Evolutionary conservation across 1,140 invertebrate genomes (phyloP), one percentile per base, ranked within the genome.

Genomic region (Phortica variegata): DNA sequence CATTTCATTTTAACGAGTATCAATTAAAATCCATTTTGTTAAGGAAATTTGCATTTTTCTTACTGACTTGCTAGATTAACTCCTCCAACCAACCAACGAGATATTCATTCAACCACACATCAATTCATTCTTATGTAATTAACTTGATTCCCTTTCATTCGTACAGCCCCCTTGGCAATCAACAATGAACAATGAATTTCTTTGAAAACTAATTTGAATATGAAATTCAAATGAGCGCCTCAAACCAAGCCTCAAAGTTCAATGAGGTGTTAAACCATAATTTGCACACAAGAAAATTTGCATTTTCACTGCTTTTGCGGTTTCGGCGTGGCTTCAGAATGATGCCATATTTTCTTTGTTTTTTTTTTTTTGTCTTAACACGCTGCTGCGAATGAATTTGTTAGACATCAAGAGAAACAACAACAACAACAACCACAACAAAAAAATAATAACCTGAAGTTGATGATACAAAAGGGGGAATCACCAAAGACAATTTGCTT

Each of bases 251-350:
- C 37, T 18, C 37, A 40, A 61, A 56, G 69, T 73, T 73, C 70
- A 73, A 73, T 73, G 70, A 73, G 70, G 70, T 70, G 70, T 73
- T 73, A 73, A 73, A 73, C 70, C 70, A 73, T 73, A 73, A 73
- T 73, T 73, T 73, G 70, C 69, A 73, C 69, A 72, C 60, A 34
- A 43, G 50, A 53, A 57, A 43, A 69, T 69, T 73, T 69, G 69
- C 69, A 73, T 73, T 73, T 72, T 55, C 58, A 50, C 50, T 51
- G 51, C 52, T 53, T 56, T 56, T 29, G 47, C 46, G 56, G 60
- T 66, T 66, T 43, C 43, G 54, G 41, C 18, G 18, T 15, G 18
- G 33, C 16, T 66, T 43, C 43, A 47, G 41, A 15, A 21, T 15
- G 18, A 20, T 13, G 23, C 45, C 42, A 44, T 26, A 43, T 21